These are phyloP conservation scores for Alauda arvensis DNA, from an alignment of 2,797 vertebrate genomes.

Conservation along the genomic window DNA sequence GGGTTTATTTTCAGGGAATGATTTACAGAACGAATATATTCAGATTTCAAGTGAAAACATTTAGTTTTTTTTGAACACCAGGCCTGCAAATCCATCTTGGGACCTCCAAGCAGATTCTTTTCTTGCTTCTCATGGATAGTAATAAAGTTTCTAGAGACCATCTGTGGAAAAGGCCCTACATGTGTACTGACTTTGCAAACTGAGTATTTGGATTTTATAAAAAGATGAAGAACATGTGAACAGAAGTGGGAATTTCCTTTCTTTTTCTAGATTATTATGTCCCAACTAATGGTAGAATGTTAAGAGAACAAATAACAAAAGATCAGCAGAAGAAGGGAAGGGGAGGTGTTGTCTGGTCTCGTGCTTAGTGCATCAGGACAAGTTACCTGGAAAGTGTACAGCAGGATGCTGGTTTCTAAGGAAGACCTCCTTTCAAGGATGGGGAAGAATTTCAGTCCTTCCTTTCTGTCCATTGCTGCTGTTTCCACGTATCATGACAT, in stretches of 20 bases:
- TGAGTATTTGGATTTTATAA: neutral
- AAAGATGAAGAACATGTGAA: neutral
- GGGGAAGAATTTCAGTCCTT: neutral
- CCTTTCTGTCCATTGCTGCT: neutral
- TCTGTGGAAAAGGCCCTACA: neutral
- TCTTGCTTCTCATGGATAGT: conserved; percentile 18
- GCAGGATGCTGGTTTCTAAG: neutral
- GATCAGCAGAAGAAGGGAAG: neutral
- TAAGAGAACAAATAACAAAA: neutral
- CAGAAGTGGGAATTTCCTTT: neutral
- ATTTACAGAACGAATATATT: conserved; percentile 48
- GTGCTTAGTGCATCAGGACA: neutral
- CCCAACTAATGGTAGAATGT: neutral
- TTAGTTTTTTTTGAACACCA: neutral
- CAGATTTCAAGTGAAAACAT: conserved; percentile 18
- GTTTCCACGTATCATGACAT: neutral
- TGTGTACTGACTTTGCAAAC: neutral
- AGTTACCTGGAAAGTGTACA: neutral
- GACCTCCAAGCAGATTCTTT: conserved; percentile 37
- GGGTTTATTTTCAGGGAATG: conserved; percentile 25
- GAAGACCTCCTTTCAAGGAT: neutral
- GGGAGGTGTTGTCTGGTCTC: neutral
- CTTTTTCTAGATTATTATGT: neutral
- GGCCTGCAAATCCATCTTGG: conserved; percentile 40
- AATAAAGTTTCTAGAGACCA: conserved; percentile 40